Conservation (phyloP, 2,113 vertebrate species). For the Pterocles orientalis region DNA sequence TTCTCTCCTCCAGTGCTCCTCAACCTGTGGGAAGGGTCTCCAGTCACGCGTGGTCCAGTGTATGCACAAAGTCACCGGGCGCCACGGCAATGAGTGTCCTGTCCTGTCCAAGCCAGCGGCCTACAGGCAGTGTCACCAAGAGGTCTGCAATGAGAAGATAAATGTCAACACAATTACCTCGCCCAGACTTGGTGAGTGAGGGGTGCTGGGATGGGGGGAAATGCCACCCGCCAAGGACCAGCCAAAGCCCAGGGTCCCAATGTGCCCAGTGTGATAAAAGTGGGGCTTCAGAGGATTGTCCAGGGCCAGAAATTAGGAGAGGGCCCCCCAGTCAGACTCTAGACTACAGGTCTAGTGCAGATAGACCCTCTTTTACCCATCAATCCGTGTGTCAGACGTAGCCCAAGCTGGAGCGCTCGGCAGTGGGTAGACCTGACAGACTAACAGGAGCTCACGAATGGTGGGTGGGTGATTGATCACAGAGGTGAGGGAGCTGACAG, state of each 20-base stretch:
- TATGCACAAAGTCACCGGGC: constrained; percentile 95
- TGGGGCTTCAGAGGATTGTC: neutral
- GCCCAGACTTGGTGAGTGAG: constrained; percentile 89
- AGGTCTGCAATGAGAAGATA: constrained; percentile 86
- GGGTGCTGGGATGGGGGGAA: neutral
- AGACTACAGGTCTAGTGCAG: neutral
- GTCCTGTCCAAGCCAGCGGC: constrained; percentile 82
- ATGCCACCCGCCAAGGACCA: neutral
- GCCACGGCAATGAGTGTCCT: constrained; percentile 90
- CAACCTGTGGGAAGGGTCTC: constrained; percentile 92
- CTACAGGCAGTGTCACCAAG: constrained; percentile 91
- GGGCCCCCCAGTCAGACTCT: neutral
- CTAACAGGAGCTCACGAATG: neutral
- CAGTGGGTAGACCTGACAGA: neutral
- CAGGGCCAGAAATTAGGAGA: neutral
- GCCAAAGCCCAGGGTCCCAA: neutral
- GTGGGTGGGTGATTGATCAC: neutral
- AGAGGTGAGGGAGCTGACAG: neutral
- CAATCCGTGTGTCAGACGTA: neutral
- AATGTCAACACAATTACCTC: constrained; percentile 97
- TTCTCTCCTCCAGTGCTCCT: constrained; percentile 86
- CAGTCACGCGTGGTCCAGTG: constrained; percentile 97
- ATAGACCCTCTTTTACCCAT: neutral
- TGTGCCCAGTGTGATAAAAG: neutral
- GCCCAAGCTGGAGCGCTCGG: neutral